A percentile compares a stretch with the other conserved stretches of the same genome.
These are phyloP conservation scores for Masnerella sp. DNA, from an alignment of 2,888 invertebrate species.

Conservation along the genomic window DNA sequence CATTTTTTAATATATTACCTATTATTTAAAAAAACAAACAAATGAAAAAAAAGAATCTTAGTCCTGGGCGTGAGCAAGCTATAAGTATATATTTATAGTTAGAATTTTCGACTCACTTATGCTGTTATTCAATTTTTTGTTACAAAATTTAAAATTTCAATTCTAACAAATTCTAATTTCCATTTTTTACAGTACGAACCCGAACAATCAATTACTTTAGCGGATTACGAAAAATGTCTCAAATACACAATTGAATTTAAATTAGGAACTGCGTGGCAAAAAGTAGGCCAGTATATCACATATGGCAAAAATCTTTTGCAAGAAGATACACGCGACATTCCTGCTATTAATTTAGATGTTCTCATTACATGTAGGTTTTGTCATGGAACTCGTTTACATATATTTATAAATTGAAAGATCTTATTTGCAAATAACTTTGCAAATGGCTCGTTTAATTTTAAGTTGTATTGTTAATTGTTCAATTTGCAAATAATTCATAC, in stretches of 20 bases:
- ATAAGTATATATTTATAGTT: not conserved
- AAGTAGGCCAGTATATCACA: conserved; percentile 67
- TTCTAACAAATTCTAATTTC: not conserved
- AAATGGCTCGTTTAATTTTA: no score
- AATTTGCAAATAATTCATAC: no score
- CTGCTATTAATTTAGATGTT: conserved; percentile 68
- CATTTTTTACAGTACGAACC: conserved; percentile 16
- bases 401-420: no score
- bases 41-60: no score
- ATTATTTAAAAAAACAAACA: not conserved
- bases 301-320: conserved; percentile 68
- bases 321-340: conserved; percentile 49
- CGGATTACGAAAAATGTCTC: conserved; percentile 71
- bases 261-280: conserved; percentile 73
- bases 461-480: no score
- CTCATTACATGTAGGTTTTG: conserved; percentile 63
- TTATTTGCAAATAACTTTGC: no score
- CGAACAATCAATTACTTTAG: conserved; percentile 61
- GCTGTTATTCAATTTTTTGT: not conserved
- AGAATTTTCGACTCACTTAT: no score
- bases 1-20: not conserved
- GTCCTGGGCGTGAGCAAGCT: no score
- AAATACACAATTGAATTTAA: conserved; percentile 71
- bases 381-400: no score
- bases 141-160: not conserved